Evolutionary conservation across 2,797 vertebrate species (phyloP).

Genomic region (Channa striata): DNA sequence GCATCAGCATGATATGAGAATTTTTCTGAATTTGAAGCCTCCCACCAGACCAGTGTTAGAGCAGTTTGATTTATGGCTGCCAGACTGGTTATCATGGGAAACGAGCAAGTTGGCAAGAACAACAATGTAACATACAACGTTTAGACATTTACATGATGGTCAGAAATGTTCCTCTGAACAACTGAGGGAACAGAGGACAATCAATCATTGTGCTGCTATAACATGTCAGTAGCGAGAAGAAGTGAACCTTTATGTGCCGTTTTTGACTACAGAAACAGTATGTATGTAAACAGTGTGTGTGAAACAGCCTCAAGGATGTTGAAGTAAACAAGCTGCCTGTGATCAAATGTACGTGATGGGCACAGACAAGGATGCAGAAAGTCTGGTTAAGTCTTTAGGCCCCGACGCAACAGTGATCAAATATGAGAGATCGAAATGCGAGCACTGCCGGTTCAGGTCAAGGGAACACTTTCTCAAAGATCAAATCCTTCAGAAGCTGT

Average conservation of each 20-base stretch:
- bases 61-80: conserved; percentile 19
- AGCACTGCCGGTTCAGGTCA: not conserved
- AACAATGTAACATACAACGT: conserved; percentile 5
- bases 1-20: conserved; percentile 36
- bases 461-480: not conserved
- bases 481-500: not conserved
- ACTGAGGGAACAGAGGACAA: not conserved
- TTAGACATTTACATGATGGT: conserved; percentile 13
- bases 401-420: not conserved
- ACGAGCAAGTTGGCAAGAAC: conserved; percentile 30
- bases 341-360: too few species aligned
- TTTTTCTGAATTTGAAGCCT: conserved; percentile 17
- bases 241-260: too few species aligned
- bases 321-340: too few species aligned
- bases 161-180: conserved; percentile 18
- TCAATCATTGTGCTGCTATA: conserved; percentile 7
- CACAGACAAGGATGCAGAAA: too few species aligned
- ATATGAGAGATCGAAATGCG: not conserved
- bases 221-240: conserved; percentile 10
- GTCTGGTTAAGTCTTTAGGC: not conserved
- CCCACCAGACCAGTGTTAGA: conserved; percentile 7
- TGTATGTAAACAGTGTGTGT: too few species aligned
- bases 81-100: conserved; percentile 29
- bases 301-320: too few species aligned
- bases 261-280: too few species aligned